Conservation (phyloP, 1,140 invertebrate genomes). For the Drosophila eugracilis region DNA sequence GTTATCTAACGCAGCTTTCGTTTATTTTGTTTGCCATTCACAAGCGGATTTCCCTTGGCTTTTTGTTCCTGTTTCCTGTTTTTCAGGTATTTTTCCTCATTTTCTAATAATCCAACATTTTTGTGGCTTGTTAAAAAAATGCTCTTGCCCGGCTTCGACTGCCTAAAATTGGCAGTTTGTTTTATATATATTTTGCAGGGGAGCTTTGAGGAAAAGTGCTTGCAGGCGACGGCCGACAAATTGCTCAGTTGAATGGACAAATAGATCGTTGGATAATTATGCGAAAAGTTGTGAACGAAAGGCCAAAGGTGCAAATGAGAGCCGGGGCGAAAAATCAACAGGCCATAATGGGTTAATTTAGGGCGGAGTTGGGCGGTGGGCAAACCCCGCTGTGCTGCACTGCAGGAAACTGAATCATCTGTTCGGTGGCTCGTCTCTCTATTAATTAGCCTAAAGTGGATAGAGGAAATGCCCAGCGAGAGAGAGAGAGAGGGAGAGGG, state of each 20-base stretch:
- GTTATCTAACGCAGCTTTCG: constrained; percentile 4
- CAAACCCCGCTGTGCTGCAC: not conserved
- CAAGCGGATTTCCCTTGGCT: not conserved
- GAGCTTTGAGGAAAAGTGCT: constrained; percentile 16
- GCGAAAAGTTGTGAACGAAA: constrained; percentile 16
- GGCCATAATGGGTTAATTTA: constrained; percentile 73
- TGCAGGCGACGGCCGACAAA: constrained; percentile 22
- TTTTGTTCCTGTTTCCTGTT: not conserved
- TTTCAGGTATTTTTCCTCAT: not conserved
- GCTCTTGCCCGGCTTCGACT: not conserved
- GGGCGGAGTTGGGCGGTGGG: constrained; percentile 13
- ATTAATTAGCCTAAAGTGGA: constrained; percentile 67
- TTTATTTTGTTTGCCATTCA: constrained; percentile 4
- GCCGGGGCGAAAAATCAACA: constrained; percentile 54
- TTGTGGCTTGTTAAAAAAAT: not conserved
- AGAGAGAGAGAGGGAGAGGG: not conserved
- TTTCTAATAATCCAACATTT: constrained; percentile 5
- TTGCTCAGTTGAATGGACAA: constrained; percentile 58
- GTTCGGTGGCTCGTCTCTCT: constrained; percentile 33
- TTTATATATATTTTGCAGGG: not conserved
- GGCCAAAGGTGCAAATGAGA: constrained; percentile 7
- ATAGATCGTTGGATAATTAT: constrained; percentile 56
- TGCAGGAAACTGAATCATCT: constrained; percentile 21
- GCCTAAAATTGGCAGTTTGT: not conserved
- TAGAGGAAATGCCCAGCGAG: constrained; percentile 21